These are phyloP conservation scores for Sebastes steindachneri DNA, from an alignment of 2,797 vertebrate species.

Conservation along the genomic window DNA sequence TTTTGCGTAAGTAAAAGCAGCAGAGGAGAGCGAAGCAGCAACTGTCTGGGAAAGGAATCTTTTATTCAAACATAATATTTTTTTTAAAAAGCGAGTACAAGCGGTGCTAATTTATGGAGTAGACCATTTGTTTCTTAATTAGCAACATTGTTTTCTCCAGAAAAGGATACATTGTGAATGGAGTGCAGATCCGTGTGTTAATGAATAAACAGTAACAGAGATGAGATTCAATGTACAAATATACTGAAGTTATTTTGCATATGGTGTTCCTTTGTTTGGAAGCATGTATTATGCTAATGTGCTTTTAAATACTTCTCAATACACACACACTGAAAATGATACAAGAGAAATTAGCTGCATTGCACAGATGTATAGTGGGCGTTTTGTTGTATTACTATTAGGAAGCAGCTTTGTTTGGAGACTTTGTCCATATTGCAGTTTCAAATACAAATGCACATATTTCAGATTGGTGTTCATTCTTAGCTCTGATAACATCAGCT, in stretches of 20 bases:
- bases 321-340: neutral
- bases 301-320: neutral
- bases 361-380: neutral
- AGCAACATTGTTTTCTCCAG: constrained; percentile 44
- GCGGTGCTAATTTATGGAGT: constrained; percentile 64
- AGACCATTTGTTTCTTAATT: constrained; percentile 64
- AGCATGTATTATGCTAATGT: neutral
- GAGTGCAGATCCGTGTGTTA: constrained; percentile 29
- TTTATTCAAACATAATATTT: constrained; percentile 66
- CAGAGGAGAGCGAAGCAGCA: neutral
- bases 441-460: neutral
- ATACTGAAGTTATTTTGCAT: constrained; percentile 1
- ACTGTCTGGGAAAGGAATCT: constrained; percentile 58
- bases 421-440: neutral
- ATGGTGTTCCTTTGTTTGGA: constrained; percentile 7
- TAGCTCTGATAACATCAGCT: neutral
- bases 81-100: constrained; percentile 53
- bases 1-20: neutral
- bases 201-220: constrained; percentile 32
- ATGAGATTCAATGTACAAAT: constrained; percentile 15
- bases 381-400: neutral
- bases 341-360: neutral
- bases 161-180: constrained; percentile 27
- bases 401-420: neutral
- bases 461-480: neutral